Base-by-base conservation (phyloP, 1,140 invertebrate species). In the Penaeus indicus region DNA sequence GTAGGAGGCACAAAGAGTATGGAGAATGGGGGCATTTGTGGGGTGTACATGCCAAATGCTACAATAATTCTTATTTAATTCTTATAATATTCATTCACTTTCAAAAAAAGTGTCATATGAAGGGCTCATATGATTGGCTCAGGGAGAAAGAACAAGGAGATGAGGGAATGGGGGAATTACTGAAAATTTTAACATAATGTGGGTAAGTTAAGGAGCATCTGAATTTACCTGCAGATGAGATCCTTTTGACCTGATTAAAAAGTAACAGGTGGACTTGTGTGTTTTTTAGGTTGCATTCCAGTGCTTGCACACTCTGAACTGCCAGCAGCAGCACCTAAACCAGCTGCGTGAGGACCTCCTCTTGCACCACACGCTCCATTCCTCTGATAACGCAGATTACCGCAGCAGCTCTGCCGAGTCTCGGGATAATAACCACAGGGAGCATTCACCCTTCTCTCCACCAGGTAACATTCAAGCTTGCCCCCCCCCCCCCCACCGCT, bases 221-320 rank as follows among this genome's bases (percentile, higher is more conserved):
- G 47, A n/a, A 8, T 38, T 27, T 32, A 32, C 77, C 0, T 79
- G 77, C 8, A n/a, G 13, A 79, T 16, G 8, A 79, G 18, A 38
- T 79, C 0, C 38, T 13, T 38, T 42, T 79, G 47, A 79, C 82
- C 42, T 63, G 54, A 87, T 47, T 63, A 87, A 27, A 42, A 60
- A 47, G 77, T 38, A 38, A 47, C 21, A 42, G 27, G n/a, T 38
- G n/a, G 27, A 64, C 11, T 5, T 84, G 18, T 64, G 63, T 42
- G 67, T 38, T 62, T 47, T 38, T 32, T 62, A 91, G 90, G 86
- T 91, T 3, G 95, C 95, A 0, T 97, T 97, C 92, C 96, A 97
- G 90, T 97, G 96, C 91, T 92, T 97, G 32, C 94, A 95, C 90
- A 94, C 96, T 1, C 92, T 97, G 19, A 96, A 96, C 1, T 92